Base-by-base conservation (phyloP, 2,113 vertebrate species). In the Uropsilus gracilis region DNA sequence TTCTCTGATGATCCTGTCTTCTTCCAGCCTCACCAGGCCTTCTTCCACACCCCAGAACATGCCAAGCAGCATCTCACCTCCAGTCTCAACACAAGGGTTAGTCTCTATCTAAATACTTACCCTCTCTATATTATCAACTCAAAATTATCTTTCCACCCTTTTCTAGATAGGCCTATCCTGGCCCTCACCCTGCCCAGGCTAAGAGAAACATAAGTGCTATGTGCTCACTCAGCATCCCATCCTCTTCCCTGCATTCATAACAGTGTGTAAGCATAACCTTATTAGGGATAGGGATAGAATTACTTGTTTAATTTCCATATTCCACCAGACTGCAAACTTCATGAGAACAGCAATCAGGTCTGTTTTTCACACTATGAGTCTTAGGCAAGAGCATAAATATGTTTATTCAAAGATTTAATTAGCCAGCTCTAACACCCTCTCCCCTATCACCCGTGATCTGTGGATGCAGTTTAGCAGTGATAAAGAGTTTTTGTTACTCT, bases 311-410 rank as follows among this genome's bases (percentile, higher is more conserved):
- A 82, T 66, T 32, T 61, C 34, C 28, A 5, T 53, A 53, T 87
- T 26, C 75, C 39, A 12, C 44, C 28, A 92, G 75, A 75, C 44
- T 44, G 14, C 17, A 81, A 91, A 80, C 46, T 80, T 86, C 18
- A 2, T 30, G 53, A 81, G 71, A 80, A 94, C 34, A 92, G 32
- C n/a, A 89, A 81, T 76, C 16, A 7, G 57, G 26, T 75, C 84
- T 96, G 26, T 72, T 94, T 94, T 86, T 83, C 61, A 93, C 63
- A 77, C 37, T 32, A 75, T 20, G 78, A 48, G 75, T 89, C 7
- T 84, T 86, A 30, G 32, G 39, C 20, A 78, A 88, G 57, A 66
- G 10, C 10, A 39, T 50, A 91, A 82, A 91, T 61, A 46, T 71
- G 64, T 78, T 86, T 90, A 59, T 66, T 84, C 14, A 57, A 89